Percentiles rank a stretch among this genome's conserved stretches.
phyloP scores from a whole-genome alignment of 2,797 vertebrate species.

The Jordanella pulchra region DNA sequence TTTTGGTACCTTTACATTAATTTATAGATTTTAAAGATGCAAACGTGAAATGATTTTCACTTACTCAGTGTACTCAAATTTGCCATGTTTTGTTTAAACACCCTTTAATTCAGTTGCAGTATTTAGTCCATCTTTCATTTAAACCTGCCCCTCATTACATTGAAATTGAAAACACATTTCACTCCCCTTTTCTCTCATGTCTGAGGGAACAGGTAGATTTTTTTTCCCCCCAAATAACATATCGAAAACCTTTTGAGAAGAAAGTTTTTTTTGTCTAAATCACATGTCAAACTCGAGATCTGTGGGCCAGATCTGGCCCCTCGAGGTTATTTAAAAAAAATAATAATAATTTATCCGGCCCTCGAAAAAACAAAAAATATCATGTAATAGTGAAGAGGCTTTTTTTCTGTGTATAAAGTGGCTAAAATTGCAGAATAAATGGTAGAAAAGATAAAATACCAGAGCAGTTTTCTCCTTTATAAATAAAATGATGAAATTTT shows the following conservation, averaged over 20 bases:
- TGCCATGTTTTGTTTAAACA: background rate
- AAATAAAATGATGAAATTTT: too few species aligned
- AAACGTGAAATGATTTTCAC: background rate
- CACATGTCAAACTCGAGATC: background rate
- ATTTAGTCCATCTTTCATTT: background rate
- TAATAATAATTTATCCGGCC: too few species aligned
- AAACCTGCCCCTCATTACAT: background rate
- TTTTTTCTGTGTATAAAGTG: too few species aligned
- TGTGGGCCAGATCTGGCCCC: too few species aligned
- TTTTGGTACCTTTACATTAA: background rate
- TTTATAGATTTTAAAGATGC: background rate
- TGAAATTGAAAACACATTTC: background rate
- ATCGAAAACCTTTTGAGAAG: background rate
- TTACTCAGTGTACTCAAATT: background rate
- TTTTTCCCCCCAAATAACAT: background rate
- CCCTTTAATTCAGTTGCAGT: background rate
- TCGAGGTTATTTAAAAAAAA: too few species aligned
- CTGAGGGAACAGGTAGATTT: background rate
- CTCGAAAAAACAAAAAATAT: too few species aligned
- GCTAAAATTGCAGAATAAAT: too few species aligned
- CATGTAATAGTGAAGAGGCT: too few species aligned
- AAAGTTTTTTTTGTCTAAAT: background rate
- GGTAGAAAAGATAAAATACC: too few species aligned
- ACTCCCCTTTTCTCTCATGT: background rate
- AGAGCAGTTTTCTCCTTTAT: too few species aligned